Evolutionary conservation across 2,888 invertebrate genomes (phyloP).

Genomic region (Sphaerophoria rueppellii): DNA sequence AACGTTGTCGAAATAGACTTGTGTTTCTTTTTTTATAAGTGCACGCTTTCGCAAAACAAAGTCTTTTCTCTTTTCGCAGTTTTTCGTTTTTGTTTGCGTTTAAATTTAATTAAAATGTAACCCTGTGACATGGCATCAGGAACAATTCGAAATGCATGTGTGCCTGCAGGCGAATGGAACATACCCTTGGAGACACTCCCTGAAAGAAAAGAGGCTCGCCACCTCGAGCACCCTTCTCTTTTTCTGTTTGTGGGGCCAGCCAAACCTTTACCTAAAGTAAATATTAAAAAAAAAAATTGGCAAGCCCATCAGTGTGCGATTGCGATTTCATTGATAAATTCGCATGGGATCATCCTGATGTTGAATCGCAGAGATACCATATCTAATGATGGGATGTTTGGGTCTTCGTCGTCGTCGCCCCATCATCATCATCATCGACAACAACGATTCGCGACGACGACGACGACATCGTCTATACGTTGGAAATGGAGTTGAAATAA

Average conservation of each 20-base stretch:
- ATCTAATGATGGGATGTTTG: slow-evolving; percentile 79
- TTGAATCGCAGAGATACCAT: slow-evolving; percentile 78
- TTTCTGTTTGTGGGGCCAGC: neutral
- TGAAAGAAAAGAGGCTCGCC: slow-evolving; percentile 63
- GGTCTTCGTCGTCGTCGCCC: slow-evolving; percentile 74
- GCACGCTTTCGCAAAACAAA: slow-evolving; percentile 13
- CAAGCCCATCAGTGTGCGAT: slow-evolving; percentile 66
- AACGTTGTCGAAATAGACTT: neutral
- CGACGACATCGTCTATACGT: too few relatives aligned
- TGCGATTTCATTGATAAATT: slow-evolving; percentile 74
- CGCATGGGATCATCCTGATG: slow-evolving; percentile 65
- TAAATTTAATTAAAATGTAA: slow-evolving; percentile 73
- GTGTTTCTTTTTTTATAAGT: neutral
- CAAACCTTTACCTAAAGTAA: neutral
- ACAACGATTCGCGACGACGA: slow-evolving; percentile 32
- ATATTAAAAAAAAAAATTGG: slow-evolving; percentile 19
- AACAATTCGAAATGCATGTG: slow-evolving; percentile 70
- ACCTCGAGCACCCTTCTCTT: slow-evolving; percentile 39
- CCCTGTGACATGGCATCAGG: slow-evolving; percentile 56
- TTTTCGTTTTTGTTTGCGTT: slow-evolving; percentile 40
- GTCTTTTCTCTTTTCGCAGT: slow-evolving; percentile 21
- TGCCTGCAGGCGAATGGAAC: slow-evolving; percentile 47
- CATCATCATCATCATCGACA: slow-evolving; percentile 71
- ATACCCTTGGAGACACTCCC: slow-evolving; percentile 74
- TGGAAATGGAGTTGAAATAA: slow-evolving; percentile 31